Evolutionary conservation across 2,113 vertebrate genomes (phyloP).

Genomic region (Microtus ochrogaster): DNA sequence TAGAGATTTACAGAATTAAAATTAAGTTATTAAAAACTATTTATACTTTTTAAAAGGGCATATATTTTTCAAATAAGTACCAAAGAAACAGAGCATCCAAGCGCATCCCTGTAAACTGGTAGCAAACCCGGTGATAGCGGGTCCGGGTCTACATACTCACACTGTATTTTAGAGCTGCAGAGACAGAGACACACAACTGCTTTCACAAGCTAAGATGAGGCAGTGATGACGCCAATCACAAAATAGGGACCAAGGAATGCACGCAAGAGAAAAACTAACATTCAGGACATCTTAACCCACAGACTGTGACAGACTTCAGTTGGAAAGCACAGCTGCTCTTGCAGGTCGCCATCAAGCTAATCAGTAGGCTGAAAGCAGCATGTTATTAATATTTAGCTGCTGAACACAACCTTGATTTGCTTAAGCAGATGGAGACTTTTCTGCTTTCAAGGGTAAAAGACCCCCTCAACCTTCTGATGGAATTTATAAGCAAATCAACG

Average conservation of each 20-base stretch:
- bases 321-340: background rate
- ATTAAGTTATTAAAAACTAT: background rate
- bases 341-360: background rate
- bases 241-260: background rate
- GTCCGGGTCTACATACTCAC: background rate
- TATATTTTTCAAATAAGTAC: background rate
- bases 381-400: background rate
- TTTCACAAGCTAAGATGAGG: background rate
- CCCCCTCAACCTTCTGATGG: constrained; percentile 53
- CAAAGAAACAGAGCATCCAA: background rate
- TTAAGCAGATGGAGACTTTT: constrained; percentile 60
- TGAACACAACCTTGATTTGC: constrained; percentile 61
- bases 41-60: background rate
- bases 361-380: background rate
- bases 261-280: background rate
- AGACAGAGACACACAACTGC: rapidly evolving
- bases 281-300: background rate
- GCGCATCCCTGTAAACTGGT: background rate
- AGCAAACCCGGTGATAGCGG: background rate
- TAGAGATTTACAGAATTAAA: background rate
- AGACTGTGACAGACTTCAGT: background rate
- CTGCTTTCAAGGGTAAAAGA: constrained; percentile 51
- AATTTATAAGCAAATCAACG: constrained; percentile 64
- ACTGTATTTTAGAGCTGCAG: background rate
- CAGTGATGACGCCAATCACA: background rate